phyloP scores from a whole-genome alignment of 2,797 vertebrate species.

The Vireo griseus region DNA sequence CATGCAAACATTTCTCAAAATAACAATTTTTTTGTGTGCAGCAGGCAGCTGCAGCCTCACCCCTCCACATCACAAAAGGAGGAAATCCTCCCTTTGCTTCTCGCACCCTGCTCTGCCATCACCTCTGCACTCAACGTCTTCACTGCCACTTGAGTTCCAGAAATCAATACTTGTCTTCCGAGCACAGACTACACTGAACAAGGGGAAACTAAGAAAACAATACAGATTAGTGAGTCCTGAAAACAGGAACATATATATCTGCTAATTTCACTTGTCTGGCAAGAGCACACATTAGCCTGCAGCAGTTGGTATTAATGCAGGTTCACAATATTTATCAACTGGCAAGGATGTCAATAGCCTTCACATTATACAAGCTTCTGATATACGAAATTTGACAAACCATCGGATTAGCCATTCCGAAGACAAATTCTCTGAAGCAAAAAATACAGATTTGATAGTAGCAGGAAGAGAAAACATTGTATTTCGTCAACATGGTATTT shows the following conservation, averaged over 20 bases:
- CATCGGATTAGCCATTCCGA: not conserved
- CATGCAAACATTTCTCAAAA: not conserved
- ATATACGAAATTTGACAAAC: not conserved
- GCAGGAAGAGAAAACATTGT: not conserved
- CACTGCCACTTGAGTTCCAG: not conserved
- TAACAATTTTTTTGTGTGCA: not conserved
- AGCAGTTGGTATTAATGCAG: not conserved
- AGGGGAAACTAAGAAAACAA: not conserved
- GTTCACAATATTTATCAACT: not conserved
- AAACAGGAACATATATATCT: slow-evolving; percentile 3
- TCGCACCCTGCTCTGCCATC: not conserved
- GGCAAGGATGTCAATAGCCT: not conserved
- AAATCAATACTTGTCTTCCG: not conserved
- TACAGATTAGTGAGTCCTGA: slow-evolving; percentile 28
- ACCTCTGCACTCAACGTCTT: not conserved
- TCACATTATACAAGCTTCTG: not conserved
- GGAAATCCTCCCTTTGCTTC: not conserved
- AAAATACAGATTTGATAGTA: not conserved
- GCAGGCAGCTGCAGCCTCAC: not conserved
- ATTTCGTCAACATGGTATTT: not conserved
- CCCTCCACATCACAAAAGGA: not conserved
- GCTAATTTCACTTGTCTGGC: not conserved
- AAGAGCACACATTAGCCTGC: not conserved
- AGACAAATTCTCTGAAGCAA: slow-evolving; percentile 1
- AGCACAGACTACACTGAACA: not conserved